These are phyloP conservation scores for Pollenia labialis DNA, from an alignment of 2,888 invertebrate species.

Conservation along the genomic window DNA sequence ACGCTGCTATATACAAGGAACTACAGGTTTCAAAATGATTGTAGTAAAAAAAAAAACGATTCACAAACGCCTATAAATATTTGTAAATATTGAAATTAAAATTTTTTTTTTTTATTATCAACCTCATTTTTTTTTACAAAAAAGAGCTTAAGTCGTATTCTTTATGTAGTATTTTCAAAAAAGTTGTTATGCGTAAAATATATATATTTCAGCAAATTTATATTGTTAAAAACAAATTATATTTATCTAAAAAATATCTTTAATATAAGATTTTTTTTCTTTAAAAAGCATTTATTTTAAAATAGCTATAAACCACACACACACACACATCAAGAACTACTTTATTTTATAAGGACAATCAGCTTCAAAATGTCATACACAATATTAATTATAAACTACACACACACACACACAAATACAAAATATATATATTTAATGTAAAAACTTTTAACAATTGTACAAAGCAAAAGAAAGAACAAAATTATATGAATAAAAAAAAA, in stretches of 20 bases:
- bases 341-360: conserved; percentile 64
- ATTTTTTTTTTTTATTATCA: too few species aligned
- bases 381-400: conserved; percentile 15
- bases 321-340: background rate
- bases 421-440: conserved; percentile 34
- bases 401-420: conserved; percentile 19
- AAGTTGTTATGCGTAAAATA: conserved; percentile 45
- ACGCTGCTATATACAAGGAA: too few species aligned
- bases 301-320: conserved; percentile 49
- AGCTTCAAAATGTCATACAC: conserved; percentile 55
- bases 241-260: conserved; percentile 37
- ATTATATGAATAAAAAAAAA: background rate
- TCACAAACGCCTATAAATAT: too few species aligned
- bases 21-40: too few species aligned
- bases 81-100: too few species aligned
- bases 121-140: background rate
- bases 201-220: background rate
- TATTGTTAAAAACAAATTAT: conserved; percentile 47
- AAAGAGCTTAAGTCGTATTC: conserved; percentile 39
- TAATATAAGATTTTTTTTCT: conserved; percentile 8
- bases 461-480: background rate
- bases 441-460: conserved; percentile 20
- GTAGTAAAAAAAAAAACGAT: too few species aligned
- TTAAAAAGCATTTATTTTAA: conserved; percentile 58
- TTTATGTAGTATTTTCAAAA: conserved; percentile 33